A percentile compares a stretch with the other conserved stretches of the same genome.
phyloP scores from a whole-genome alignment of 2,888 invertebrate genomes.

The Diploptera punctata region DNA sequence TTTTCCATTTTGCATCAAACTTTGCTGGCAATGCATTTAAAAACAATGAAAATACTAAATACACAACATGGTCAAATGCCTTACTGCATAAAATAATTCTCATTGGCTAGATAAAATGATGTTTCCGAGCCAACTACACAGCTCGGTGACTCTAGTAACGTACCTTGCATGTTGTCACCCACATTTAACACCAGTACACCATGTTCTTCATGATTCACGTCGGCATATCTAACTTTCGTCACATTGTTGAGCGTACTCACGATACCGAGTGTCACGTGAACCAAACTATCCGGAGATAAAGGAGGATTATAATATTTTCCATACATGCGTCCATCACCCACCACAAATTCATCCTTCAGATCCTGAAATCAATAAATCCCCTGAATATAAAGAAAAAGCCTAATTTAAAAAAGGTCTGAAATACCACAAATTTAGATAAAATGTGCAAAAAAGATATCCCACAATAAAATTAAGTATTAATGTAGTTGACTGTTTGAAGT shows the following conservation, averaged over 20 bases:
- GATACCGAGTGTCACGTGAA: constrained; percentile 74
- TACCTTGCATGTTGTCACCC: constrained; percentile 1
- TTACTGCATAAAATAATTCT: background rate
- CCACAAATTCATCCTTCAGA: constrained; percentile 69
- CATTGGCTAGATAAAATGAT: no score
- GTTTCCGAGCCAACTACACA: no score
- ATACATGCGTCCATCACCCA: constrained; percentile 78
- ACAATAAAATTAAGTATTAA: no score
- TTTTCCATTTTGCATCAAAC: no score
- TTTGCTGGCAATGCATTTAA: no score
- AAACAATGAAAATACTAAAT: background rate
- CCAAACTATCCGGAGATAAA: constrained; percentile 65
- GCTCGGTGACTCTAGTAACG: background rate
- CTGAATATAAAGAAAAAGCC: no score
- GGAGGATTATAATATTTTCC: constrained; percentile 81
- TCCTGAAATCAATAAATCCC: constrained; percentile 57
- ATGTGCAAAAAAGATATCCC: no score
- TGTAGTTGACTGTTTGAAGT: no score
- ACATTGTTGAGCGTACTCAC: constrained; percentile 71
- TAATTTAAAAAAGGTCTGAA: no score
- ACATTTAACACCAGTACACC: constrained; percentile 60
- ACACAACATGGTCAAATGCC: background rate
- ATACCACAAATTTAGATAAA: no score
- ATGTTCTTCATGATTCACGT: constrained; percentile 58
- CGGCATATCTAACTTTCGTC: constrained; percentile 70